Percentiles rank a stretch among this genome's conserved stretches.
Evolutionary conservation across 2,888 invertebrate genomes (phyloP).

Genomic region (Volucella inanis): DNA sequence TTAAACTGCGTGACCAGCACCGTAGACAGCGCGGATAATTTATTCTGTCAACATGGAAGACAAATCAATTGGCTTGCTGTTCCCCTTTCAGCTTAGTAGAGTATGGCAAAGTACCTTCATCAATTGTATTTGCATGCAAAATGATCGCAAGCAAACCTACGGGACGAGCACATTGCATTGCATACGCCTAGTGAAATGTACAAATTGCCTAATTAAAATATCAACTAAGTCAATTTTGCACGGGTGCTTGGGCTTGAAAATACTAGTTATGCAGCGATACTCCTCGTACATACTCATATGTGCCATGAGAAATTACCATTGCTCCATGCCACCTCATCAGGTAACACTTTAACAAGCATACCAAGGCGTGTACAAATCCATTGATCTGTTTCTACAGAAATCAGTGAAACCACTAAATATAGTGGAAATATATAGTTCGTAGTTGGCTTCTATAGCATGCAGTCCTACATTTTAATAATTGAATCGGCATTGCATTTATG

Average conservation of each 20-base stretch:
- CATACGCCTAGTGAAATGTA: slow-evolving; percentile 70
- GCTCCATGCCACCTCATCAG: slow-evolving; percentile 4
- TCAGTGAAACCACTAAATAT: not conserved
- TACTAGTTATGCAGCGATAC: slow-evolving; percentile 6
- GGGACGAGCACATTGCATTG: slow-evolving; percentile 58
- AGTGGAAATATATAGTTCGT: not conserved
- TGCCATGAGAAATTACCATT: slow-evolving; percentile 20
- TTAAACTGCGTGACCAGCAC: slow-evolving; percentile 38
- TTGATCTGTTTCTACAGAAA: slow-evolving; percentile 16
- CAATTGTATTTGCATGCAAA: slow-evolving; percentile 30
- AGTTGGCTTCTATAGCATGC: not conserved
- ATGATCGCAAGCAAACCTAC: slow-evolving; percentile 9
- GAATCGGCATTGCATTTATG: too few relatives aligned
- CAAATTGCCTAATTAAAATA: slow-evolving; percentile 78
- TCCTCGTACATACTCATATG: not conserved
- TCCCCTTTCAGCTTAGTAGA: slow-evolving; percentile 52
- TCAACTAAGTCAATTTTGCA: slow-evolving; percentile 66
- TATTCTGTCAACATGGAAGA: slow-evolving; percentile 74
- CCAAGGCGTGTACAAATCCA: slow-evolving; percentile 1
- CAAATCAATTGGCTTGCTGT: slow-evolving; percentile 68
- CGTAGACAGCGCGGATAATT: slow-evolving; percentile 71
- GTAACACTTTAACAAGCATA: slow-evolving; percentile 27
- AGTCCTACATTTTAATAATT: not conserved
- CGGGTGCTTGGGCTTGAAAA: slow-evolving; percentile 31
- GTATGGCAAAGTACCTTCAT: slow-evolving; percentile 47